Percentiles rank a stretch among this genome's conserved stretches.
These are phyloP conservation scores for Numida meleagris DNA, from an alignment of 2,113 vertebrate genomes.

Conservation along the genomic window DNA sequence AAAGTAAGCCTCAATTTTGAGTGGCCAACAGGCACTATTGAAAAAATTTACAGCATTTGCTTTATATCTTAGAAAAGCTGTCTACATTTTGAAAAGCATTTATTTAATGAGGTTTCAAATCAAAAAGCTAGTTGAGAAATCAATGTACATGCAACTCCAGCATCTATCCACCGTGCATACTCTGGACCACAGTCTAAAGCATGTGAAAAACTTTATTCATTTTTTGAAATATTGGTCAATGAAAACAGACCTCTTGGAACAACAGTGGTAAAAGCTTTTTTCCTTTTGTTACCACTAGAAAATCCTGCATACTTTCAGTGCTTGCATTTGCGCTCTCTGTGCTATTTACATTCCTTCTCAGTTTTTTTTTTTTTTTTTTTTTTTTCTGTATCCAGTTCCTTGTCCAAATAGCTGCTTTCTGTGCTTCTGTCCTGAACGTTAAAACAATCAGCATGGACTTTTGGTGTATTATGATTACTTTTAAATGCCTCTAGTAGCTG, in stretches of 20 bases:
- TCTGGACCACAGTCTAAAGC: not conserved
- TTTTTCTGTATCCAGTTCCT: not conserved
- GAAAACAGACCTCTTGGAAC: conserved; percentile 16
- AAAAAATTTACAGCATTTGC: not conserved
- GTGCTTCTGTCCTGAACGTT: not conserved
- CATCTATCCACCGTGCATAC: not conserved
- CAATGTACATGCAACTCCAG: not conserved
- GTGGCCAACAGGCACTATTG: not conserved
- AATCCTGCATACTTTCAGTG: not conserved
- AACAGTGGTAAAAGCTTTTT: not conserved
- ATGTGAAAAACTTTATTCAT: not conserved
- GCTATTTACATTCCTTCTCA: not conserved
- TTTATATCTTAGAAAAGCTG: not conserved
- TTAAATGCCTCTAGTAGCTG: not conserved
- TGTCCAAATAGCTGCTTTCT: not conserved
- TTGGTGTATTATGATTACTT: not conserved
- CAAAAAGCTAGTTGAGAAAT: conserved; percentile 16
- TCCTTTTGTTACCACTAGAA: conserved; percentile 3
- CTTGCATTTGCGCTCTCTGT: not conserved
- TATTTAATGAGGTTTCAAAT: conserved; percentile 36
- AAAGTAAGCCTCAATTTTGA: not conserved
- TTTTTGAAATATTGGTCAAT: not conserved
- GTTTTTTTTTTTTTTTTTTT: not conserved
- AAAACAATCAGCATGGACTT: not conserved
- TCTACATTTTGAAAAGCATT: not conserved